Base-by-base conservation (phyloP, 2,113 vertebrate genomes). In the Romanogobio albipinnatus region DNA sequence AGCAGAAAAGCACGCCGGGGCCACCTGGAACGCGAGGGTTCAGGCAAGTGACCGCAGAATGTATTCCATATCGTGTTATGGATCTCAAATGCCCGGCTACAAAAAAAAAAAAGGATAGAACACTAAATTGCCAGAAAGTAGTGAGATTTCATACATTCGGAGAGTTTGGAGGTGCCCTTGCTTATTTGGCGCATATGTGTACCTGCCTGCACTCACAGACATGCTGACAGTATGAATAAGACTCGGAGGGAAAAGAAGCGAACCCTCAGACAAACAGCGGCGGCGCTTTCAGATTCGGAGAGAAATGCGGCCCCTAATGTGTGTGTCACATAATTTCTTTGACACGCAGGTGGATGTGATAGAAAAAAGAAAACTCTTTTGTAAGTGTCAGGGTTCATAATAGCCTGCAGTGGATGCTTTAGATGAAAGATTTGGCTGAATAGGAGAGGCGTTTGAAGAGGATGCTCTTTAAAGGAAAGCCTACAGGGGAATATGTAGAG, bases 1-100 rank as follows among this genome's bases (percentile, higher is more conserved):
- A 85, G 88, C 85, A 90, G 80, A 90, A 89, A 90, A 88, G 87
- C 86, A 78, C 56, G 84, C 82, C 39, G 71, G 84, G 81, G 78
- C 86, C 83, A 77, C 81, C 87, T 88, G 81, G 84, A 76, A 88
- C 70, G 84, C 84, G 77, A 86, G 56, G 76, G 84, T 86, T 88
- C 82, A 84, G 83, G 58, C 43, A 13, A 81, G 83, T 86, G 81
- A 86, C 73, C 81, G 68, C 83, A 76, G 53, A 80, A 76, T 81
- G 76, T 87, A 87, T 86, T 86, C 62, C 82, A 62, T 81, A 87
- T 74, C 68, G 45, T 86, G 87, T 83, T 89, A 86, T 85, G 79
- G 87, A 91, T 87, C 87, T 86, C 77, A 87, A 73, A 64, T 73
- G 76, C 87, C 70, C 29, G 45, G 22, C 9, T 9, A 77, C 75